Base-by-base conservation (phyloP, 2,113 vertebrate species). In the Tragelaphus buxtoni region DNA sequence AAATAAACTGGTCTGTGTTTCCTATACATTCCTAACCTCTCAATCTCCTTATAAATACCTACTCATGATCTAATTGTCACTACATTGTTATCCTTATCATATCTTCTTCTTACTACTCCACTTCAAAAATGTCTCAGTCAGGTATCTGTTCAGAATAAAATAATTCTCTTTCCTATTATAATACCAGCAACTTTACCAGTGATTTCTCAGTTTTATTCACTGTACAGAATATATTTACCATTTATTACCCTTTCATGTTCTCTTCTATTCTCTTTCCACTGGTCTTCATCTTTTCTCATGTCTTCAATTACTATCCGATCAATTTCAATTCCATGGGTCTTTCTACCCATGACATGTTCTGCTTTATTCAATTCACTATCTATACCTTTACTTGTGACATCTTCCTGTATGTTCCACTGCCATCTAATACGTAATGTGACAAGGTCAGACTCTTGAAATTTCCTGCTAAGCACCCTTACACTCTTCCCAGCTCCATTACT, bases 301-400 rank as follows among this genome's bases (percentile, higher is more conserved):
- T 86, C 51, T 95, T 96, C 88, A 95, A 7, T 94, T 95, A 94
- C 51, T 5, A 80, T 22, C 28, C 3, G 0, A 82, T 94, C 92
- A 94, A 91, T 95, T 97, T n/a, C 56, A 94, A 32, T 53, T 55
- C 17, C 56, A 51, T 53, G 58, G 56, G 4, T 61, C 49, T 91
- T 51, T 91, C 82, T 77, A 49, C 42, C 20, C 26, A 55, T 53
- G 61, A 83, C 42, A 77, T 55, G 55, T 82, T 93, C 83, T 93
- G 63, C 51, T 98, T 92, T 79, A 60, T 90, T 96, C 84, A 93
- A 53, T 95, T 94, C 51, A 30, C 56, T 84, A 17, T 80, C n/a
- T 87, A 24, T 82, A 53, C 9, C 39, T 69, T 76, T 83, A 80
- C 39, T 77, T 7, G 17, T 88, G 72, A 96, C 92, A 91, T 51